Evolutionary conservation across 1,140 invertebrate species (phyloP).

Genomic region (Whitmania pigra): DNA sequence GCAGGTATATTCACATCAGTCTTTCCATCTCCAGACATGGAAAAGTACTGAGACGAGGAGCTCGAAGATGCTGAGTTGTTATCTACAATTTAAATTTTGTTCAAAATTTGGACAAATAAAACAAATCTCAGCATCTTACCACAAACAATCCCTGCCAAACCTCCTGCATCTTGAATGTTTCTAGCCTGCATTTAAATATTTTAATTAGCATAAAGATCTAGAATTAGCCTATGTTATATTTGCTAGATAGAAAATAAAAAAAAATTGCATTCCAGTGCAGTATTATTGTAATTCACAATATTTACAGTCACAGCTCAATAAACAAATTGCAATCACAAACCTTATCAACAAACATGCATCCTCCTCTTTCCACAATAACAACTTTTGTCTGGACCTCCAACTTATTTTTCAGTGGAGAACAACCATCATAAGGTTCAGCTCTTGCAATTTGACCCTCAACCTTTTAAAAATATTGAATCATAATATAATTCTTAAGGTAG

Average conservation of each 20-base stretch:
- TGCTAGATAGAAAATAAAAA: neutral
- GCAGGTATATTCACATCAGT: constrained; percentile 78
- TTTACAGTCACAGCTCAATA: constrained; percentile 11
- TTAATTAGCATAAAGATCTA: neutral
- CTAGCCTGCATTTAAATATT: constrained; percentile 50
- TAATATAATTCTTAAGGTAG: too few species aligned
- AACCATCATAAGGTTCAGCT: constrained; percentile 58
- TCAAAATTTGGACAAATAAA: neutral
- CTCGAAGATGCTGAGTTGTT: constrained; percentile 62
- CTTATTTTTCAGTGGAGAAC: constrained; percentile 53
- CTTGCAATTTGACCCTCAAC: constrained; percentile 45
- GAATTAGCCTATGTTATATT: neutral
- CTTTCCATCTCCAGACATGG: constrained; percentile 84
- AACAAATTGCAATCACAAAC: constrained; percentile 42
- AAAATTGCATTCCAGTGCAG: neutral
- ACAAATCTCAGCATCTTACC: constrained; percentile 34
- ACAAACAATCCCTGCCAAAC: constrained; percentile 69
- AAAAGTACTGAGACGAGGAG: constrained; percentile 67
- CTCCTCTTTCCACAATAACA: constrained; percentile 68
- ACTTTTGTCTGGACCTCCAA: constrained; percentile 57
- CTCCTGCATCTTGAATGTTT: constrained; percentile 66
- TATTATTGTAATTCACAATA: neutral
- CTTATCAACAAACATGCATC: constrained; percentile 93
- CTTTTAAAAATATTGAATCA: constrained; percentile 23
- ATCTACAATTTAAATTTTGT: constrained; percentile 46